Evolutionary conservation across 2,113 vertebrate genomes (phyloP).

Genomic region (Sporophila hypoxantha): DNA sequence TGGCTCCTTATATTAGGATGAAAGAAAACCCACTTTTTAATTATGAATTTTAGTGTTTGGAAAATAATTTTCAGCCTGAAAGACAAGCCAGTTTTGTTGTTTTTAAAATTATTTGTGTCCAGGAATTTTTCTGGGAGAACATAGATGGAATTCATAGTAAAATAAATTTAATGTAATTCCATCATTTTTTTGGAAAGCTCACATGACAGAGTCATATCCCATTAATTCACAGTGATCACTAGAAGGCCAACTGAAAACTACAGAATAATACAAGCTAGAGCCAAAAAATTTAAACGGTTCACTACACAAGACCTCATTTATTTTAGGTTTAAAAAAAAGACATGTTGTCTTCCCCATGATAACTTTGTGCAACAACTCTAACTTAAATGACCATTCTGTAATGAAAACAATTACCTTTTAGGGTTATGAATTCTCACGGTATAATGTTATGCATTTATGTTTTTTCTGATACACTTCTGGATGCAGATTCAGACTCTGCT

Average conservation of each 20-base stretch:
- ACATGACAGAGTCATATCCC: conserved; percentile 44
- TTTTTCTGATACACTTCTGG: conserved; percentile 8
- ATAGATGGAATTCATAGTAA: conserved; percentile 51
- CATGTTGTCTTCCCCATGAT: not conserved
- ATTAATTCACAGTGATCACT: conserved; percentile 52
- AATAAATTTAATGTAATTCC: conserved; percentile 56
- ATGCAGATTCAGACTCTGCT: not conserved
- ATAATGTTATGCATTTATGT: not conserved
- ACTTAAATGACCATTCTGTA: not conserved
- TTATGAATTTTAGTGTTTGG: conserved; percentile 22
- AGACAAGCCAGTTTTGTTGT: conserved; percentile 28
- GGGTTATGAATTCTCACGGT: conserved; percentile 20
- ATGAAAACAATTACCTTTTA: conserved; percentile 4
- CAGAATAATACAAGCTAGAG: conserved; percentile 38
- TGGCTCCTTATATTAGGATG: not conserved
- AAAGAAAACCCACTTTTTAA: conserved; percentile 28
- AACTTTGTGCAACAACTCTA: not conserved
- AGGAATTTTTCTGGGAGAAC: conserved; percentile 45
- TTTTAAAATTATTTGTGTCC: conserved; percentile 49
- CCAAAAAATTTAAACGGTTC: conserved; percentile 43
- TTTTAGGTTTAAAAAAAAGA: not conserved
- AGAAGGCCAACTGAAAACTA: conserved; percentile 48
- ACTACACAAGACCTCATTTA: conserved; percentile 39
- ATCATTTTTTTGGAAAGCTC: conserved; percentile 42
- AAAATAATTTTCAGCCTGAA: conserved; percentile 32